phyloP scores from a whole-genome alignment of 2,113 vertebrate species.

The Conger conger region DNA sequence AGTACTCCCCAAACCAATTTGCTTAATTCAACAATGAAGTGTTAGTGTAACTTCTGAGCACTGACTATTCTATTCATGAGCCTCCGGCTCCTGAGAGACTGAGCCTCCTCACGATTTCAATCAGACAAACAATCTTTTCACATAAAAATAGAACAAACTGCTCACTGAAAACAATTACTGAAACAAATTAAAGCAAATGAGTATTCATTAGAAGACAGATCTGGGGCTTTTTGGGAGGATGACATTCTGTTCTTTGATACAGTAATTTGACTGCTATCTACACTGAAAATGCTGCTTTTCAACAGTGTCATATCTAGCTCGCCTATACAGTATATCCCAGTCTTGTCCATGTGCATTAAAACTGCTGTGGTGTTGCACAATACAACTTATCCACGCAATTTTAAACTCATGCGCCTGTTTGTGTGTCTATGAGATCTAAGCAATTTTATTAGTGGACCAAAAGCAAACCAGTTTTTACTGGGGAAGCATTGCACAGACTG shows the following conservation, averaged over 20 bases:
- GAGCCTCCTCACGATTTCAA: neutral
- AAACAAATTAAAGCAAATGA: neutral
- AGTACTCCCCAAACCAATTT: neutral
- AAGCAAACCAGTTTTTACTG: too few relatives aligned
- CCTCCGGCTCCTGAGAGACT: neutral
- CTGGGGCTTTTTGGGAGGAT: neutral
- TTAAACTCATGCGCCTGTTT: too few relatives aligned
- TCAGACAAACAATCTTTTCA: neutral
- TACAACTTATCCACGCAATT: too few relatives aligned
- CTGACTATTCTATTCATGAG: neutral
- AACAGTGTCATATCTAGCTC: neutral
- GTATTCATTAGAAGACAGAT: neutral
- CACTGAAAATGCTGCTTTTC: neutral
- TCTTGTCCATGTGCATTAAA: too few relatives aligned
- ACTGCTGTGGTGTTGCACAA: neutral
- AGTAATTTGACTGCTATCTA: neutral
- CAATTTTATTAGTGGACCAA: too few relatives aligned
- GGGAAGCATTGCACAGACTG: too few relatives aligned
- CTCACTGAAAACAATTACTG: neutral
- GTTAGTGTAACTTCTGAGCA: neutral
- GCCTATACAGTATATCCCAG: too few relatives aligned
- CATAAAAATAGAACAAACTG: neutral
- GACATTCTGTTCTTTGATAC: too few relatives aligned
- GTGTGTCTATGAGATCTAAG: too few relatives aligned
- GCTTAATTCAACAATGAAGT: neutral